Evolutionary conservation across 2,797 vertebrate genomes (phyloP).

Genomic region (Sorex maritimensis): DNA sequence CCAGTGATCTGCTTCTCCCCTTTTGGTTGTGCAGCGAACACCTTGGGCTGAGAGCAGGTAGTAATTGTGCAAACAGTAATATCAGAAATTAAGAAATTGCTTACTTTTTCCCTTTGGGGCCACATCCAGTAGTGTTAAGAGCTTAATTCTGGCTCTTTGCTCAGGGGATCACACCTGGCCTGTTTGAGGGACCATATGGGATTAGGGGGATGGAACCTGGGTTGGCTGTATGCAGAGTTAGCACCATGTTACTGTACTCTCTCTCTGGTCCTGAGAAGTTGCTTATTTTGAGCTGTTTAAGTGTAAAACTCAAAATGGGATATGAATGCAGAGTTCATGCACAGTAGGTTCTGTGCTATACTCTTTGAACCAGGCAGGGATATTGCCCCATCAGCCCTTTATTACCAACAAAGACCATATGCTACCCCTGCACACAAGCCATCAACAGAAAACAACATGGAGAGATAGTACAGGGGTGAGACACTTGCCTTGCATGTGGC

Average conservation of each 20-base stretch:
- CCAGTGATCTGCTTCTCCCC: not conserved
- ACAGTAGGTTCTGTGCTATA: not conserved
- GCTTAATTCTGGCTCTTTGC: no score
- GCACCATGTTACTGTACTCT: no score
- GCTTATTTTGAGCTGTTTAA: not conserved
- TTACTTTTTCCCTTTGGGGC: no score
- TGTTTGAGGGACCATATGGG: no score
- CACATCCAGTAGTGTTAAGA: no score
- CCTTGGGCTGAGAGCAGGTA: not conserved
- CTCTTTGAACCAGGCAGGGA: not conserved
- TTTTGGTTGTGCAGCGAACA: not conserved
- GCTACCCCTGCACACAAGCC: not conserved
- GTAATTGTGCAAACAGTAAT: no score
- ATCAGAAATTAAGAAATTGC: no score
- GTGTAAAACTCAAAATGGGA: not conserved
- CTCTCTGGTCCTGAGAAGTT: not conserved
- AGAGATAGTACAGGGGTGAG: not conserved
- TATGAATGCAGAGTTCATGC: not conserved
- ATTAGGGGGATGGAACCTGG: no score
- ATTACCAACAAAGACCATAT: not conserved
- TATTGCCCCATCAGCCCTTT: not conserved
- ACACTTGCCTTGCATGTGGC: no score
- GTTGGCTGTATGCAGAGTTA: no score
- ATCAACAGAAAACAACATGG: no score
- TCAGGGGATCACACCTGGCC: no score